These are phyloP conservation scores for Drosophila prosaltans DNA, from an alignment of 1,140 invertebrate genomes.

Conservation along the genomic window DNA sequence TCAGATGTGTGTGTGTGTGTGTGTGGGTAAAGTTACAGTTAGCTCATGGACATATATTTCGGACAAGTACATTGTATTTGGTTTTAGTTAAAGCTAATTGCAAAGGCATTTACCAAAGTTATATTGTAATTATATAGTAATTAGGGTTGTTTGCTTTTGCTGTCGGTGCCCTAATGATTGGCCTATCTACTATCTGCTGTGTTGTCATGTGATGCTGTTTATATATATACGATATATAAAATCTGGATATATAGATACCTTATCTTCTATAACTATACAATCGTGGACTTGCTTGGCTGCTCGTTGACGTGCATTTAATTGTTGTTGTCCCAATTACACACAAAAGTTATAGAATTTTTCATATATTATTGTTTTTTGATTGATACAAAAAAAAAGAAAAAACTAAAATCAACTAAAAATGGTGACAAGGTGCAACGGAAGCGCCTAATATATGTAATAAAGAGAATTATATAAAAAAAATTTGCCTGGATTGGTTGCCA, in stretches of 20 bases:
- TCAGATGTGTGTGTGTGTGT: background rate
- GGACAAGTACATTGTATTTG: conserved; percentile 28
- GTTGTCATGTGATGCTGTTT: conserved; percentile 55
- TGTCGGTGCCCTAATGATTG: conserved; percentile 25
- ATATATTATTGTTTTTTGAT: conserved; percentile 55
- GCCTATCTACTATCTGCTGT: conserved; percentile 19
- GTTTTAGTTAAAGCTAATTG: conserved; percentile 48
- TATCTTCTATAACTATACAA: background rate
- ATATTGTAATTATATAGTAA: conserved; percentile 72
- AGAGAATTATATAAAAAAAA: conserved; percentile 18
- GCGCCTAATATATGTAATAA: conserved; percentile 48
- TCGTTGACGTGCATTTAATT: conserved; percentile 67
- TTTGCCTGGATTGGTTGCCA: conserved; percentile 45
- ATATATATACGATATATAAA: conserved; percentile 19
- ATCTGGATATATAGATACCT: conserved; percentile 9
- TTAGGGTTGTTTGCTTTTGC: conserved; percentile 47
- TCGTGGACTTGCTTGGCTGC: conserved; percentile 57
- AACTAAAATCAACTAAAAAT: conserved; percentile 21
- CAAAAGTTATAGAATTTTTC: conserved; percentile 49
- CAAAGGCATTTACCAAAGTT: conserved; percentile 40
- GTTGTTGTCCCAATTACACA: conserved; percentile 65
- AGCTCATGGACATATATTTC: conserved; percentile 53
- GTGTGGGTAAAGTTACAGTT: conserved; percentile 43
- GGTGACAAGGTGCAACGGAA: conserved; percentile 71
- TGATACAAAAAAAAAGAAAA: conserved; percentile 23